Conservation (phyloP, 2,113 vertebrate genomes). For the Xiphorhynchus elegans region DNA sequence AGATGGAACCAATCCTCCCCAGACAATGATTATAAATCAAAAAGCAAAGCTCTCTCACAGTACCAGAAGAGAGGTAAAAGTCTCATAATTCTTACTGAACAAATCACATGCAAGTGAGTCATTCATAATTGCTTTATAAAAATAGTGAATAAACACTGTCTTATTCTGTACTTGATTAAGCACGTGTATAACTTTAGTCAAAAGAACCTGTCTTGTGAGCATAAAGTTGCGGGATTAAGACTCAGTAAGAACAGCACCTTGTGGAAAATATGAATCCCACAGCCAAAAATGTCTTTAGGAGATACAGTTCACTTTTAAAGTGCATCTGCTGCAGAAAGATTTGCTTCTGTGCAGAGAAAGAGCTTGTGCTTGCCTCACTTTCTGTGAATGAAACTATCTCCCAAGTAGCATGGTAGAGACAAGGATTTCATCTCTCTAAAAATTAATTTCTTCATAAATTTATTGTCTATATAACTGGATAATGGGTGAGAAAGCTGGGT, state of each 20-base stretch:
- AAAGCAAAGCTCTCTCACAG: neutral
- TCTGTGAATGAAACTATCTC: neutral
- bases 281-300: neutral
- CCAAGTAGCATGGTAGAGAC: neutral
- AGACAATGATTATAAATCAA: neutral
- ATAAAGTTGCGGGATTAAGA: neutral
- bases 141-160: conserved; percentile 36
- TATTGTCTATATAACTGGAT: neutral
- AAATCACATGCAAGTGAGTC: conserved; percentile 62
- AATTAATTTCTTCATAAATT: neutral
- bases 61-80: conserved; percentile 18
- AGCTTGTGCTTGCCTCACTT: neutral
- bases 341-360: neutral
- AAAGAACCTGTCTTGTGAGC: conserved; percentile 46
- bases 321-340: neutral
- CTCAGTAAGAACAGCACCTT: neutral
- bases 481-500: neutral
- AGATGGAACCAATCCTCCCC: neutral
- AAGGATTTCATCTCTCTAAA: neutral
- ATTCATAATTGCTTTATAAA: conserved; percentile 67
- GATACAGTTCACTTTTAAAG: neutral
- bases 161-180: conserved; percentile 52
- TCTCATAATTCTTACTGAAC: conserved; percentile 39
- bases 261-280: neutral
- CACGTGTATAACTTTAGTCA: conserved; percentile 39